These are phyloP conservation scores for Phocoena sinus DNA, from an alignment of 2,113 vertebrate species.

Conservation along the genomic window DNA sequence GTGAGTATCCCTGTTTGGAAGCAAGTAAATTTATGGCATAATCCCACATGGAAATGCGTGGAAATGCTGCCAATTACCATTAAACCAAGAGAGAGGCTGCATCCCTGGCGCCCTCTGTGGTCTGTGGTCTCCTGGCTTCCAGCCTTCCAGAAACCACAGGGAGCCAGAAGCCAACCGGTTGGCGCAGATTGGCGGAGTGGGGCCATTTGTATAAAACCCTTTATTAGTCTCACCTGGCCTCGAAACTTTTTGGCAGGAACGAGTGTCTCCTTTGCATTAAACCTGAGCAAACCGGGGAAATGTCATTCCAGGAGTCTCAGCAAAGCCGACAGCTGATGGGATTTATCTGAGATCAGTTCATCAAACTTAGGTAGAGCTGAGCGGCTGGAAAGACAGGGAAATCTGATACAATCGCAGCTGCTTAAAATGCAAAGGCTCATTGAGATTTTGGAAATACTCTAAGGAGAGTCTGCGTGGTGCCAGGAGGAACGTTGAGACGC, in stretches of 20 bases:
- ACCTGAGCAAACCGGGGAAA: constrained; percentile 78
- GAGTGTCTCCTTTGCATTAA: constrained; percentile 60
- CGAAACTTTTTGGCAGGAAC: constrained; percentile 61
- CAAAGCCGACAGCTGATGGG: constrained; percentile 80
- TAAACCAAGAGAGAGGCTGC: constrained; percentile 68
- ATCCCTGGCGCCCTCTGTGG: constrained; percentile 2
- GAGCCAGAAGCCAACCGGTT: constrained; percentile 66
- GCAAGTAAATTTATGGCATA: constrained; percentile 80
- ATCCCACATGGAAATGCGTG: constrained; percentile 80
- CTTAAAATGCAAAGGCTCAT: constrained; percentile 83
- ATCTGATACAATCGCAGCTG: constrained; percentile 77
- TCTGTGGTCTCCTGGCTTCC: constrained; percentile 47
- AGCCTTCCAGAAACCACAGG: constrained; percentile 64
- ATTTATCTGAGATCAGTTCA: constrained; percentile 86
- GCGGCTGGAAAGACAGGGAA: constrained; percentile 73
- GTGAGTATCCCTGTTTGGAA: constrained; percentile 59
- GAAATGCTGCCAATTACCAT: constrained; percentile 83
- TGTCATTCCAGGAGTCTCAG: constrained; percentile 80
- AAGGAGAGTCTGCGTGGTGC: constrained; percentile 78
- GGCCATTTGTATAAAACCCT: constrained; percentile 75
- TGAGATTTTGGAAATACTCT: constrained; percentile 78
- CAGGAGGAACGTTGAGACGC: constrained; percentile 75
- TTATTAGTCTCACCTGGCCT: constrained; percentile 79
- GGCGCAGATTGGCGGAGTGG: constrained; percentile 59
- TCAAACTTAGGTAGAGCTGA: constrained; percentile 81